Evolutionary conservation across 2,888 invertebrate genomes (phyloP).

Genomic region (Diarsia dahlii): DNA sequence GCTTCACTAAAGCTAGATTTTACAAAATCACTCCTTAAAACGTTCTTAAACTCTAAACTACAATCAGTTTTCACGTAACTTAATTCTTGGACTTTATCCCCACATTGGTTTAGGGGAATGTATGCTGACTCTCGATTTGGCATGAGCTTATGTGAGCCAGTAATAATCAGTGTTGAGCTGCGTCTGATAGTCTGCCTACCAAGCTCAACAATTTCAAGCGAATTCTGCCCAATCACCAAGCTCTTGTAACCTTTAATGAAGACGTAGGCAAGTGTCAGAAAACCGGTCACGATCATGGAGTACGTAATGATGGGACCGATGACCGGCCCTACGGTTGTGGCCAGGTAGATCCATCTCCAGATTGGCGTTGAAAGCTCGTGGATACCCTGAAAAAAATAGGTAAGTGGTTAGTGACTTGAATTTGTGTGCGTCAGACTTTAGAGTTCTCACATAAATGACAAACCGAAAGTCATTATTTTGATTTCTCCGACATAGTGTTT

Average conservation of each 20-base stretch:
- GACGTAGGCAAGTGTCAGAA: conserved; percentile 92
- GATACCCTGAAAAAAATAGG: conserved; percentile 91
- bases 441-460: neutral
- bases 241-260: conserved; percentile 94
- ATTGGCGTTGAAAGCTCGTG: conserved; percentile 95
- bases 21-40: conserved; percentile 79
- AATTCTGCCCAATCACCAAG: conserved; percentile 92
- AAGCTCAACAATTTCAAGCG: conserved; percentile 94
- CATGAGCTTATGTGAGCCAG: conserved; percentile 90
- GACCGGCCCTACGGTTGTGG: conserved; percentile 94
- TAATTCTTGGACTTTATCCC: conserved; percentile 74
- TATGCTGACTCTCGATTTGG: conserved; percentile 90
- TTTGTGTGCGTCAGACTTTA: conserved; percentile 25
- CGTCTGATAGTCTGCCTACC: conserved; percentile 93
- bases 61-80: conserved; percentile 69
- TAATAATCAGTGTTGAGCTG: conserved; percentile 91
- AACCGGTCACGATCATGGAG: conserved; percentile 93
- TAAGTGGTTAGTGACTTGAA: conserved; percentile 6
- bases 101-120: conserved; percentile 71
- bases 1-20: conserved; percentile 77
- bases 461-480: neutral
- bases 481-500: neutral
- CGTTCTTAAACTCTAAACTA: conserved; percentile 79
- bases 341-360: conserved; percentile 94
- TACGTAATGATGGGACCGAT: conserved; percentile 93